Conservation (phyloP, 2,113 vertebrate species). For the Corythoichthys intestinalis region DNA sequence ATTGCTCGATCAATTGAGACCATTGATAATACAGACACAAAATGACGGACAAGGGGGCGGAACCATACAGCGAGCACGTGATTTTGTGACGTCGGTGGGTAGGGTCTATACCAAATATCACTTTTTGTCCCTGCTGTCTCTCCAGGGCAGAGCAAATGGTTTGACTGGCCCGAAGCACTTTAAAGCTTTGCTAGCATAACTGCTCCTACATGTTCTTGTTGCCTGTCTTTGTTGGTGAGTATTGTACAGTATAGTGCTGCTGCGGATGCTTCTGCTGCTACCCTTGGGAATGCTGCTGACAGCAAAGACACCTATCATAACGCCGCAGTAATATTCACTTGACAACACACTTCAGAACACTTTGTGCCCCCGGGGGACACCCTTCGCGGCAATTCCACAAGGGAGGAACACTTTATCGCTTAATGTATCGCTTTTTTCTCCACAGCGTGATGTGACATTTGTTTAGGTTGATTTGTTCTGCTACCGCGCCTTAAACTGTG, state of each 20-base stretch:
- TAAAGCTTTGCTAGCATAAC: not conserved
- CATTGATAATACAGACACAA: too few species aligned
- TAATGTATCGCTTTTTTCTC: not conserved
- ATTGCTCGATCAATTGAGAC: too few species aligned
- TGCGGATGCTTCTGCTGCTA: constrained; percentile 16
- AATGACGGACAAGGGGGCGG: too few species aligned
- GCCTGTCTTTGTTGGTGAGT: constrained; percentile 10
- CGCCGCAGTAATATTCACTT: constrained; percentile 56
- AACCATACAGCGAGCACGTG: too few species aligned
- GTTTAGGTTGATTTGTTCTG: not conserved
- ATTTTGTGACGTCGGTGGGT: too few species aligned
- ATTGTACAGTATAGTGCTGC: constrained; percentile 8
- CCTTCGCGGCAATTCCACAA: constrained; percentile 30
- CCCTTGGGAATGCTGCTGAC: constrained; percentile 58
- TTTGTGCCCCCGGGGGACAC: constrained; percentile 49
- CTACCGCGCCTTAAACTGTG: not conserved
- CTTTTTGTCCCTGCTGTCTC: too few species aligned
- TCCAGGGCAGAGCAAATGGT: not conserved
- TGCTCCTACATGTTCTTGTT: not conserved
- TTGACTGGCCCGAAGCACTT: not conserved
- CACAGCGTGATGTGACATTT: not conserved
- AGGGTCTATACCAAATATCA: too few species aligned
- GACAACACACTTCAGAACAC: constrained; percentile 49
- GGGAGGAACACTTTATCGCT: constrained; percentile 25
- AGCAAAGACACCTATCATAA: constrained; percentile 65